phyloP scores from a whole-genome alignment of 2,113 vertebrate genomes.

The Lycocorax pyrrhopterus region DNA sequence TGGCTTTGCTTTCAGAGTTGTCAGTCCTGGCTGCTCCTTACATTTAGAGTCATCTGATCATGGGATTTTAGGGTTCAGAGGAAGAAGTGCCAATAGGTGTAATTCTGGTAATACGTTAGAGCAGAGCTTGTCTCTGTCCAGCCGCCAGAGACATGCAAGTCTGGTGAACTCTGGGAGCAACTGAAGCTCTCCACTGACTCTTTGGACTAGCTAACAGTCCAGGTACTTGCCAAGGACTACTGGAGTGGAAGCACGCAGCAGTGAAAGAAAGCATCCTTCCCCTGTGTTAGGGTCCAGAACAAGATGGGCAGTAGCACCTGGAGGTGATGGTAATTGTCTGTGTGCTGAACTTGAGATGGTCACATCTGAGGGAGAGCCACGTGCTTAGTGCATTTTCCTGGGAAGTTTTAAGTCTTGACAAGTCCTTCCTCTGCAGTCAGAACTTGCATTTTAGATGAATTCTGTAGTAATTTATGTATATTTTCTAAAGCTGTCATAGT shows the following conservation, averaged over 20 bases:
- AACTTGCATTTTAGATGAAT: background rate
- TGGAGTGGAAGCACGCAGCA: background rate
- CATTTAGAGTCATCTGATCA: background rate
- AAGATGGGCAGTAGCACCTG: background rate
- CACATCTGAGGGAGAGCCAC: background rate
- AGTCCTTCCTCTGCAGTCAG: background rate
- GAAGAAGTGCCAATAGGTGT: background rate
- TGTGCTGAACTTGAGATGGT: background rate
- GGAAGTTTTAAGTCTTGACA: background rate
- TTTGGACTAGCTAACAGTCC: background rate
- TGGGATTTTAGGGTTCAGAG: background rate
- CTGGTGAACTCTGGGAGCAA: background rate
- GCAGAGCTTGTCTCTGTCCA: background rate
- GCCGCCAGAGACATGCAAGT: background rate
- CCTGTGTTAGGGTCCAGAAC: background rate
- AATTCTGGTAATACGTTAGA: background rate
- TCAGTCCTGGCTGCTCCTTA: background rate
- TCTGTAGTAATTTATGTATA: background rate
- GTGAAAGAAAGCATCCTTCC: background rate
- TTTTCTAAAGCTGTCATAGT: background rate
- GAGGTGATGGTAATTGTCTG: background rate
- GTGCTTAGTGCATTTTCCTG: background rate
- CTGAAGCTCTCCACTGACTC: background rate
- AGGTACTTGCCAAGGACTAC: background rate
- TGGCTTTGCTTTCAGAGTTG: background rate